A percentile compares a stretch with the other conserved stretches of the same genome.
These are phyloP conservation scores for Rotaria sp. DNA, from an alignment of 2,888 invertebrate species.

Conservation along the genomic window DNA sequence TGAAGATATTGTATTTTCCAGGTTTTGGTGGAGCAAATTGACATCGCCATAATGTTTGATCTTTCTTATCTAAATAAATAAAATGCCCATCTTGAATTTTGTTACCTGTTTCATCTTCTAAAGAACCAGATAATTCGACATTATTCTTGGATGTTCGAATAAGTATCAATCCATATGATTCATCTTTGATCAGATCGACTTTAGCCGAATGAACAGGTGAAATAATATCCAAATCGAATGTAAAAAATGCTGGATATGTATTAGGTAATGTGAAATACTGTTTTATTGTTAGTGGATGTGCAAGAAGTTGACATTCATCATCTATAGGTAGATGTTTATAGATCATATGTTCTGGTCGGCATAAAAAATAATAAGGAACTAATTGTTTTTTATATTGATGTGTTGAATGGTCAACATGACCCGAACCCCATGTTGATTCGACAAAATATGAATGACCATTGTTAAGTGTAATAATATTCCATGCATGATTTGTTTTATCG, in stretches of 20 bases:
- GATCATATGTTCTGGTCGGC: background rate
- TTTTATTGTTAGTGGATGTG: background rate
- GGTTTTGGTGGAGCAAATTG: constrained; percentile 1
- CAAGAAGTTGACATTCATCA: background rate
- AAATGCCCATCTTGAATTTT: background rate
- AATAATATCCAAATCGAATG: background rate
- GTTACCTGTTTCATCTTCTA: background rate
- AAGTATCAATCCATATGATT: background rate
- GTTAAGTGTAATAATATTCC: constrained; percentile 35
- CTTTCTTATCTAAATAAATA: background rate
- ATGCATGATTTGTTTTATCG: constrained; percentile 21
- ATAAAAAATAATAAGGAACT: background rate
- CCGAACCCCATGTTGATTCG: constrained; percentile 32
- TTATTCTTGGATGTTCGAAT: background rate
- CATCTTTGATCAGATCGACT: background rate
- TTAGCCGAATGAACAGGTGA: background rate
- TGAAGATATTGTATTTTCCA: background rate
- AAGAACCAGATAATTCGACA: background rate
- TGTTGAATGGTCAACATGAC: background rate
- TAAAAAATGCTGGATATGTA: background rate
- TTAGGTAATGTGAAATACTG: background rate
- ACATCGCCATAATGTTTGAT: background rate
- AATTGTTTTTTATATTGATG: background rate
- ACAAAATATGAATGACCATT: background rate
- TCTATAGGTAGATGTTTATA: background rate